phyloP scores from a whole-genome alignment of 2,888 invertebrate genomes.

The Cantharis lateralis region DNA sequence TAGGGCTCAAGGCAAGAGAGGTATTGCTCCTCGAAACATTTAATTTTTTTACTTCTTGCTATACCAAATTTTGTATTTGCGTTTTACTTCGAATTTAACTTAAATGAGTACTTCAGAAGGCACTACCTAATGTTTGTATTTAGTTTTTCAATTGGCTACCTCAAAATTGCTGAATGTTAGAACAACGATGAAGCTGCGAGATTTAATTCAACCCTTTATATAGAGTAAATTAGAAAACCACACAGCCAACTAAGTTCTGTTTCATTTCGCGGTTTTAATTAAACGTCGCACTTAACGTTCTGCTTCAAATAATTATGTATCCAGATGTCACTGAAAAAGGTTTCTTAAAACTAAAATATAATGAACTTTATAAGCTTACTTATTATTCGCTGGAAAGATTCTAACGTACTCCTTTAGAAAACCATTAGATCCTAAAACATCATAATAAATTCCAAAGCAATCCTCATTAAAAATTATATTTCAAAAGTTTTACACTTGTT shows the following conservation, averaged over 20 bases:
- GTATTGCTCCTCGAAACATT: constrained; percentile 33
- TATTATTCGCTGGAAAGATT: not conserved
- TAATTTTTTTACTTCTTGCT: constrained; percentile 27
- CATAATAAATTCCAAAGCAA: not conserved
- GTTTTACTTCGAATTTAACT: constrained; percentile 20
- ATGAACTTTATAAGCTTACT: constrained; percentile 5
- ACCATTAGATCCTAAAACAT: not conserved
- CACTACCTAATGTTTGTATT: constrained; percentile 13
- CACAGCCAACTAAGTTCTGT: constrained; percentile 35
- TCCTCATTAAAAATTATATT: not conserved
- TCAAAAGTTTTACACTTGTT: not conserved
- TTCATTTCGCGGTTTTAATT: constrained; percentile 39
- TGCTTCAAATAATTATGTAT: constrained; percentile 32
- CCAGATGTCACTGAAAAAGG: constrained; percentile 24
- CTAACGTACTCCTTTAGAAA: not conserved
- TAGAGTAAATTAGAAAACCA: constrained; percentile 37
- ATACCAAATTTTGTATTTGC: constrained; percentile 24
- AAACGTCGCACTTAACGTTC: constrained; percentile 34
- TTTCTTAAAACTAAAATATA: constrained; percentile 19
- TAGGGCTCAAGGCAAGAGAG: constrained; percentile 27
- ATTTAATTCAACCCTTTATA: constrained; percentile 28
- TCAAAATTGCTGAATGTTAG: constrained; percentile 3
- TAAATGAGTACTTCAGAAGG: constrained; percentile 6
- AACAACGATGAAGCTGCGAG: constrained; percentile 18
- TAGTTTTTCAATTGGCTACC: constrained; percentile 18